Evolutionary conservation across 2,113 vertebrate species (phyloP), one percentile per base, ranked within the genome.

Genomic region (Pantherophis guttatus): DNA sequence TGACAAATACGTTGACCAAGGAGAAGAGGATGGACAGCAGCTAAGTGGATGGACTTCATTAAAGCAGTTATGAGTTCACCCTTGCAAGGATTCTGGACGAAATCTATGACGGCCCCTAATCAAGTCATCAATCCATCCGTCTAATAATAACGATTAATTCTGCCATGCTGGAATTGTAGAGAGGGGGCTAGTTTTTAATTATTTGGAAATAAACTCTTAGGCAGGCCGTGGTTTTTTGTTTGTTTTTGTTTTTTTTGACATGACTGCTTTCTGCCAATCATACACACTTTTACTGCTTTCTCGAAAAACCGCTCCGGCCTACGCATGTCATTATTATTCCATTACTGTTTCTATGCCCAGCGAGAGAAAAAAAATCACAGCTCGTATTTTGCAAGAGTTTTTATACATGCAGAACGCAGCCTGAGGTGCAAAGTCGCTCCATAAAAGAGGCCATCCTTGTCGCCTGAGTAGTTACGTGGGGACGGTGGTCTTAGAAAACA

Each of bases 391-490:
- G 2, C 23, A 62, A 15, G 57, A 50, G 9, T 50, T 50, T 62
- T 29, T 29, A 50, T 8, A 8, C 19, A n/a, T 19, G 10, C 24
- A 65, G 24, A 10, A 39, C 33, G 0, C 5, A 75, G n/a, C 65
- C 5, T 2, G 17, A 17, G 70, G n/a, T 17, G 10, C n/a, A 8
- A n/a, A 17, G 8, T n/a, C 5, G 0, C 13, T 7, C 13, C 6
- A 2, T 0, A 7, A 3, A 33, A 33, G 65, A 70, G 65, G 13
- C 29, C 2, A 15, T 70, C 65, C 65, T 70, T 19, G 17, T 19
- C 1, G 0, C 13, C 6, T 0, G 13, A 70, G n/a, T 6, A 7
- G 5, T 75, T 75, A 15, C 5, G 13, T 17, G 5, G 0, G 65
- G 65, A 33, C 6, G 29, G 65, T 33, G 13, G n/a, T 33, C 65